Conservation (phyloP, 1,140 invertebrate genomes). For the Mya arenaria region DNA sequence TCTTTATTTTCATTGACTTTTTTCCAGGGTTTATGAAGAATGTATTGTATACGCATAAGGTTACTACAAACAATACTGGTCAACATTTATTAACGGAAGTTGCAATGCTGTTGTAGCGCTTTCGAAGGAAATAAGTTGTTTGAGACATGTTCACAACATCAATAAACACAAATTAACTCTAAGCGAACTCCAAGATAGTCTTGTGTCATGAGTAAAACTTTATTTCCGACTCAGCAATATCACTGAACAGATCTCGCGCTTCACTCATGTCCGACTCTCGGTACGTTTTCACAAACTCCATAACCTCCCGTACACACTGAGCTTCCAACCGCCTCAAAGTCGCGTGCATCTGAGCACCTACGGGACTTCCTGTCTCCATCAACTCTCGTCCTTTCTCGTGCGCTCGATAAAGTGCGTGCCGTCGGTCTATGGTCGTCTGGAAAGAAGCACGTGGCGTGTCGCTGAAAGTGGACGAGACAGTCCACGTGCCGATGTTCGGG, state of each 20-base stretch:
- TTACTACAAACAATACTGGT: too few relatives aligned
- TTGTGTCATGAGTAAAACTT: too few relatives aligned
- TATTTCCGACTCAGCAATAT: too few relatives aligned
- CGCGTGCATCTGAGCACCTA: slow-evolving; percentile 61
- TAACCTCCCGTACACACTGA: slow-evolving; percentile 68
- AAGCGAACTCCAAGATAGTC: too few relatives aligned
- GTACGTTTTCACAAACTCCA: slow-evolving; percentile 67
- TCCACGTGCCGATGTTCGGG: slow-evolving; percentile 73
- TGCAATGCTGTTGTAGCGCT: too few relatives aligned
- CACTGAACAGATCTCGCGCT: slow-evolving; percentile 67
- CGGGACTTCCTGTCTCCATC: slow-evolving; percentile 68
- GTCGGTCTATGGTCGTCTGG: slow-evolving; percentile 81
- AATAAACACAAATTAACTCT: too few relatives aligned
- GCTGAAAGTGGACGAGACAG: slow-evolving; percentile 82
- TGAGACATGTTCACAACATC: too few relatives aligned
- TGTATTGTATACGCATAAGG: too few relatives aligned
- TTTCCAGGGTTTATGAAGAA: too few relatives aligned
- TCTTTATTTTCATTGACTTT: too few relatives aligned
- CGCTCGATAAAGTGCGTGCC: slow-evolving; percentile 84
- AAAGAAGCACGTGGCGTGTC: slow-evolving; percentile 79
- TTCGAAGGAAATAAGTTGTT: too few relatives aligned
- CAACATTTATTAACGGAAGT: too few relatives aligned
- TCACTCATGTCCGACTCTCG: slow-evolving; percentile 60
- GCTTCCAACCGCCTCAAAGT: slow-evolving; percentile 68
- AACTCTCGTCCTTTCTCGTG: slow-evolving; percentile 81